phyloP scores from a whole-genome alignment of 2,797 vertebrate species.

The Trichosurus vulpecula region DNA sequence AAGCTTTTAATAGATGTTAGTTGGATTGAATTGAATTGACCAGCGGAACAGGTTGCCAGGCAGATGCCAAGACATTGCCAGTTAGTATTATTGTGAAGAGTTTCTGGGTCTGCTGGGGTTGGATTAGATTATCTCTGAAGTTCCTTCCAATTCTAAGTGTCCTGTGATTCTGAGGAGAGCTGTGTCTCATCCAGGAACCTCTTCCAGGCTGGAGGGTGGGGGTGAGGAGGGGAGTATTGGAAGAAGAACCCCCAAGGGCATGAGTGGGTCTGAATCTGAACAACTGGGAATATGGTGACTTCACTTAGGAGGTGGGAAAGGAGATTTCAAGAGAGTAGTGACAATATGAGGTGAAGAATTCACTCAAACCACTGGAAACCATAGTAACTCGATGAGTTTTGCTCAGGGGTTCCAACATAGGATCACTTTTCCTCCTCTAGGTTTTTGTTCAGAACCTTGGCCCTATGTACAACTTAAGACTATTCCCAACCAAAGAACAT shows the following conservation, averaged over 20 bases:
- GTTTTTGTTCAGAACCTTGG: not conserved
- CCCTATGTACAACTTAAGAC: not conserved
- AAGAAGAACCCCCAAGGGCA: not conserved
- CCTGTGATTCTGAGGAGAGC: not conserved
- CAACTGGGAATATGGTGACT: not conserved
- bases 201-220: not conserved
- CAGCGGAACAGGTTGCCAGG: not conserved
- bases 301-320: not conserved
- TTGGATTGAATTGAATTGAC: not conserved
- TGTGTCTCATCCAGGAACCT: not conserved
- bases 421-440: not conserved
- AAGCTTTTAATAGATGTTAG: not conserved
- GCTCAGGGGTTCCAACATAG: not conserved
- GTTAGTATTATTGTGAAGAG: not conserved
- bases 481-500: not conserved
- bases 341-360: not conserved
- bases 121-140: not conserved
- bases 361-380: not conserved
- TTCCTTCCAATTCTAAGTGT: not conserved
- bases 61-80: not conserved
- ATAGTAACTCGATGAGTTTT: not conserved
- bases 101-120: not conserved
- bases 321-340: not conserved
- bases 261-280: not conserved
- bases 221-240: not conserved